Evolutionary conservation across 2,113 vertebrate genomes (phyloP), one percentile per base, ranked within the genome.

Genomic region (Rhineura floridana): DNA sequence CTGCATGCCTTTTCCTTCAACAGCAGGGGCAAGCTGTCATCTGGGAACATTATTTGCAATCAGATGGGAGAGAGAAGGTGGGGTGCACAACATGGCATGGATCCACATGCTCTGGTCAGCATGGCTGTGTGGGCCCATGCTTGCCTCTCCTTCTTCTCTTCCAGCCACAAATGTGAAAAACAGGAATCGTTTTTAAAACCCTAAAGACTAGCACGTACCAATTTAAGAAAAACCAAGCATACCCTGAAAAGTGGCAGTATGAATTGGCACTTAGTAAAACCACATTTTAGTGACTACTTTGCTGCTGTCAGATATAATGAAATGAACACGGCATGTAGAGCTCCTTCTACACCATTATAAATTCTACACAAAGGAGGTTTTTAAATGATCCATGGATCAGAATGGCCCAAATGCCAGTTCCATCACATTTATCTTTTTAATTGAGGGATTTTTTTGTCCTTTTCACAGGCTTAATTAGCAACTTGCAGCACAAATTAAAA

Each of bases 401-500:
- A 90, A 70, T 70, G 87, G 50, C 88, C 90, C 69, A 30, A 42
- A 78, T n/a, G 76, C 87, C 91, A 83, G 90, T 86, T 92, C 91
- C 87, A 90, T 91, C 91, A n/a, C 8, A 62, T 78, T 46, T 36
- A 94, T 92, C 93, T 93, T 93, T 89, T 94, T 95, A 95, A 93
- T 88, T 94, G 91, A 93, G 90, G 85, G 90, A 92, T 87, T 67
- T 36, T 83, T 94, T 92, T 89, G 92, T 90, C 90, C 86, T 88
- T 87, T 94, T 94, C 92, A 90, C 89, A 65, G 75, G 86, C 93
- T 93, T 95, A 95, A 95, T 95, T 96, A 94, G 93, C 93, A 93
- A 93, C 93, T 94, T 96, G 93, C 87, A 92, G 79, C 89, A 91
- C 91, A 93, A 95, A 96, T 96, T 95, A 94, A 95, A 95, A 95